Percentiles rank a stretch among this genome's conserved stretches.
These are phyloP conservation scores for Diorhabda sublineata DNA, from an alignment of 1,140 invertebrate genomes.

Conservation along the genomic window DNA sequence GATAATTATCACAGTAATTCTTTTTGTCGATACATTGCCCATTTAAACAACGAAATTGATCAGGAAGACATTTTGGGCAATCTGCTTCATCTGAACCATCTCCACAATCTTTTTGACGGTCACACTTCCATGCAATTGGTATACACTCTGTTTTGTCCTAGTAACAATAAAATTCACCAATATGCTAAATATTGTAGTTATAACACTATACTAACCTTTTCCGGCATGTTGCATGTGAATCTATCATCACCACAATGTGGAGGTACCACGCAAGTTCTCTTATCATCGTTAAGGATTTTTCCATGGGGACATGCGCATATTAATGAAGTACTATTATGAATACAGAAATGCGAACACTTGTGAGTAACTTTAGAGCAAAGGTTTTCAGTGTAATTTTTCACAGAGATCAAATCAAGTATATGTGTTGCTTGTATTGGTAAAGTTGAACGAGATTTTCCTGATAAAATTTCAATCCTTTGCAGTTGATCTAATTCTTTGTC, in stretches of 20 bases:
- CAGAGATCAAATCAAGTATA: constrained; percentile 44
- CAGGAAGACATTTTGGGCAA: constrained; percentile 60
- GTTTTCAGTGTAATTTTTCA: constrained; percentile 39
- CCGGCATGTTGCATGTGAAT: constrained; percentile 66
- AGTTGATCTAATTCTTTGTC: constrained; percentile 40
- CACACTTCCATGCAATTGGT: constrained; percentile 77
- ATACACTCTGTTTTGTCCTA: constrained; percentile 66
- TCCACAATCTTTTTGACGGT: constrained; percentile 76
- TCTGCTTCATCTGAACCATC: constrained; percentile 77
- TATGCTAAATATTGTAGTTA: neutral
- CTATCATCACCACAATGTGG: constrained; percentile 73
- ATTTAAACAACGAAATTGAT: constrained; percentile 71
- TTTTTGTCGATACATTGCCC: constrained; percentile 71
- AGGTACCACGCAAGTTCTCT: constrained; percentile 62
- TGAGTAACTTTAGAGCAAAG: constrained; percentile 31
- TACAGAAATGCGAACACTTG: constrained; percentile 69
- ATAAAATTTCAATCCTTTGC: constrained; percentile 40
- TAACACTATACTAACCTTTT: constrained; percentile 22
- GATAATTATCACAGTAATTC: constrained; percentile 52
- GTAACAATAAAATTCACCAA: neutral
- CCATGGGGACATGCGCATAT: constrained; percentile 76
- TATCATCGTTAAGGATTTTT: constrained; percentile 67
- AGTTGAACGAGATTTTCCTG: constrained; percentile 39
- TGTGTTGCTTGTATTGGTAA: constrained; percentile 37
- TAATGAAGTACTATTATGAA: constrained; percentile 46